Evolutionary conservation across 2,797 vertebrate genomes (phyloP), one percentile per base, ranked within the genome.

Genomic region (Gymnoscopelus braueri): DNA sequence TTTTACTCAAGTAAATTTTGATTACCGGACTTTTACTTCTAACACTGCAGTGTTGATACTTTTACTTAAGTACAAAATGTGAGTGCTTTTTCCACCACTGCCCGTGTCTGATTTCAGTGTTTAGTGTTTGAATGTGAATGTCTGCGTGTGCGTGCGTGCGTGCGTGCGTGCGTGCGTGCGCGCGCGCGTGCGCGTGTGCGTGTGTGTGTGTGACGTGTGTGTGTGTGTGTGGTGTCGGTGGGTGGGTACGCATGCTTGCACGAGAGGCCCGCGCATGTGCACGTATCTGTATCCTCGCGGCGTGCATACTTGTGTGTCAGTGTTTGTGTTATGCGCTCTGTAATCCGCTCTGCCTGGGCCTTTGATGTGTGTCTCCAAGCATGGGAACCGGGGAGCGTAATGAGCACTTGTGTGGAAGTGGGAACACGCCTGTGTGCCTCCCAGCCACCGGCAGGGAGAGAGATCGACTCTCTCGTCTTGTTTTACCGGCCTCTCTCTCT

Each of bases 311-410:
- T 44, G 39, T 44, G 39, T 44, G 55, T 56, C 26, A 60, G 65
- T 49, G 58, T 64, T 63, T 68, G 55, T 49, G 23, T 55, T 60
- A 26, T 73, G 62, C 62, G 44, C 78, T 74, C 84, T 77, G 72
- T 89, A 80, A 85, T 85, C 77, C 87, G 80, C 71, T 44, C 26
- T 55, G 39, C 56, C 69, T 47, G 73, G 55, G 72, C 10, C 80
- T 74, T 88, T 89, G 86, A 91, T 87, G 83, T 74, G 64, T 73
- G 72, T 58, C 61, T 73, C 74, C 68, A 72, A 79, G 79, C 83
- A 73, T 75, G 78, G 75, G 84, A 79, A 82, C 78, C 60, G 77
- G 67, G 69, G 78, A 8, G 72, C 67, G 62, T 87, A 87, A 88
- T 72, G 72, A 86, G 82, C 53, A 19, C 35, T 65, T 44, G 76